Evolutionary conservation across 2,797 vertebrate species (phyloP).

Genomic region (Ceyx erithaca): DNA sequence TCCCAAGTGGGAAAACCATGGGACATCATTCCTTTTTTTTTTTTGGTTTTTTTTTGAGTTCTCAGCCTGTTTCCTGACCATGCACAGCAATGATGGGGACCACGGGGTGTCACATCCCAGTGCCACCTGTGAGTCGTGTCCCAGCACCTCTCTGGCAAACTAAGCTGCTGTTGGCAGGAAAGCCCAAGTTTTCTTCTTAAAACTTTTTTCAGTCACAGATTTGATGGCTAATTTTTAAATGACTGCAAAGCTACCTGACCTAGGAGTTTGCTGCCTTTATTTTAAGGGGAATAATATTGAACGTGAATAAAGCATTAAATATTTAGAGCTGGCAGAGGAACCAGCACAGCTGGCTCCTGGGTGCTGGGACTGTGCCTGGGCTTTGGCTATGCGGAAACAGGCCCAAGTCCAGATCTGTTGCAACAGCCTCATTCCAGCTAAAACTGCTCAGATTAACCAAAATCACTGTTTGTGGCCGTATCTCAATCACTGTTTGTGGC

Average conservation of each 20-base stretch:
- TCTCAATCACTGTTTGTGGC: neutral
- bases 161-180: neutral
- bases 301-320: neutral
- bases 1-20: fast-evolving
- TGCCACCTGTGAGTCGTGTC: fast-evolving
- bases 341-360: neutral
- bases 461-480: neutral
- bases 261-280: fast-evolving
- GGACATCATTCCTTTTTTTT: neutral
- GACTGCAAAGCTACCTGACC: neutral
- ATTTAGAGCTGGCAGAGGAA: neutral
- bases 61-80: neutral
- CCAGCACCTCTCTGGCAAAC: neutral
- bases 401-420: neutral
- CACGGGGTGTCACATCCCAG: fast-evolving
- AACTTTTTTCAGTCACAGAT: neutral
- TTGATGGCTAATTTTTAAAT: neutral
- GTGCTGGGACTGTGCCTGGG: neutral
- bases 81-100: neutral
- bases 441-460: neutral
- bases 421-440: fast-evolving
- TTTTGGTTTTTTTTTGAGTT: neutral
- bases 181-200: neutral
- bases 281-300: neutral
- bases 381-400: neutral